Percentiles rank a stretch among this genome's conserved stretches.
These are phyloP conservation scores for Bombus breviceps DNA, from an alignment of 1,140 invertebrate species.

Conservation along the genomic window DNA sequence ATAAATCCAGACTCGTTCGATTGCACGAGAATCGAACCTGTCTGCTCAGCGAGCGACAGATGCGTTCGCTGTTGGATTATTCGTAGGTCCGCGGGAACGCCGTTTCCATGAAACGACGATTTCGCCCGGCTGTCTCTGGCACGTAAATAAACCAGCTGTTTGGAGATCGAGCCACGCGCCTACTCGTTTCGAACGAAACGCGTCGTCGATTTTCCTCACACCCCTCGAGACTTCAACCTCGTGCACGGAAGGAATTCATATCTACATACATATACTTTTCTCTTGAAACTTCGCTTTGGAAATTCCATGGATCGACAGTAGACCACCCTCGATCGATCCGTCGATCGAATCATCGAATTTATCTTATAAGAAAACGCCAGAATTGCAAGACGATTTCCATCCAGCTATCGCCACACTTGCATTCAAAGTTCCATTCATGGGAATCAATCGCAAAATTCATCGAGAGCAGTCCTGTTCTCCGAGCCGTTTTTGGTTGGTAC, in stretches of 20 bases:
- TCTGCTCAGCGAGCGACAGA: slow-evolving; percentile 4
- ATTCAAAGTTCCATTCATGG: neutral
- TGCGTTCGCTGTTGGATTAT: slow-evolving; percentile 1
- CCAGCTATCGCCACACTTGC: neutral
- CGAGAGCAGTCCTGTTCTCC: neutral
- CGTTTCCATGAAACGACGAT: slow-evolving; percentile 3
- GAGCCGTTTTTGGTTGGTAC: neutral
- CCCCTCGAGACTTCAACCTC: neutral
- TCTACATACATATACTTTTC: too few species aligned
- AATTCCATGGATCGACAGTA: too few species aligned
- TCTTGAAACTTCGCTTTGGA: too few species aligned
- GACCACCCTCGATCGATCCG: too few species aligned
- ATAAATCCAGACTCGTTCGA: too few species aligned
- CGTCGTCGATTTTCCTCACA: neutral
- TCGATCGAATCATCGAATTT: too few species aligned
- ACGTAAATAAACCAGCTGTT: slow-evolving; percentile 38
- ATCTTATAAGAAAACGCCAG: too few species aligned
- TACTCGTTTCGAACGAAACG: neutral
- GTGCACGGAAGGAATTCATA: too few species aligned
- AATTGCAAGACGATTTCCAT: too few species aligned
- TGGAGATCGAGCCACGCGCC: slow-evolving; percentile 15
- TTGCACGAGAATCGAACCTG: neutral
- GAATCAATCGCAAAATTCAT: neutral
- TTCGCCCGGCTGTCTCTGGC: slow-evolving; percentile 10
- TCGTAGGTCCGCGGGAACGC: neutral